phyloP scores from a whole-genome alignment of 1,140 invertebrate genomes.

The Diorhabda sublineata region DNA sequence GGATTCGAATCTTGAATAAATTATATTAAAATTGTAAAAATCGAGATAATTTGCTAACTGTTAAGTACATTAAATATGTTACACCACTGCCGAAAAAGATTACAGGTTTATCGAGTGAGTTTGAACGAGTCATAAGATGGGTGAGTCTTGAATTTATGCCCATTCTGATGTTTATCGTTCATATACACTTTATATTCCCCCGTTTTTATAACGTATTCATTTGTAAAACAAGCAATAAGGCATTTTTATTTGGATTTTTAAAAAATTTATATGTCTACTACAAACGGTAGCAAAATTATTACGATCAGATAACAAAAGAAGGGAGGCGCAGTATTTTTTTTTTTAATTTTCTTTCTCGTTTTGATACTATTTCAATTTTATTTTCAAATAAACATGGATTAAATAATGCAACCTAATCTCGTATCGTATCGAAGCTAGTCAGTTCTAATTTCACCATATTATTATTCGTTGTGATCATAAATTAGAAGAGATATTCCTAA shows the following conservation, averaged over 20 bases:
- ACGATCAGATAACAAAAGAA: background rate
- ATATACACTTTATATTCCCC: background rate
- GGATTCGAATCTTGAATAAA: no score
- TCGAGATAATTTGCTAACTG: no score
- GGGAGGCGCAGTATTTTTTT: no score
- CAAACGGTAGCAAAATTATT: background rate
- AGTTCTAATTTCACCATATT: no score
- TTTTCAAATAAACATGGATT: no score
- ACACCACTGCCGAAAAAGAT: background rate
- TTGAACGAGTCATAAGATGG: slow-evolving; percentile 2
- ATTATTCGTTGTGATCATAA: background rate
- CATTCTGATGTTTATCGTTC: slow-evolving; percentile 2
- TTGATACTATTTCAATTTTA: no score
- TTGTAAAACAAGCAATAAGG: background rate
- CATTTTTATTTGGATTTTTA: slow-evolving; percentile 1
- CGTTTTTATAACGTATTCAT: background rate
- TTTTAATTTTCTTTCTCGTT: no score
- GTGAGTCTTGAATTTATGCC: slow-evolving; percentile 1
- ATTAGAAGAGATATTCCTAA: slow-evolving; percentile 14
- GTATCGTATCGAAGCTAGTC: no score
- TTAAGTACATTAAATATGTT: no score
- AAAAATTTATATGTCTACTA: background rate
- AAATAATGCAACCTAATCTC: no score
- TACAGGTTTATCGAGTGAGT: background rate
- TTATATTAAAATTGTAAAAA: no score